Base-by-base conservation (phyloP, 2,113 vertebrate genomes). In the Tapirus terrestris region DNA sequence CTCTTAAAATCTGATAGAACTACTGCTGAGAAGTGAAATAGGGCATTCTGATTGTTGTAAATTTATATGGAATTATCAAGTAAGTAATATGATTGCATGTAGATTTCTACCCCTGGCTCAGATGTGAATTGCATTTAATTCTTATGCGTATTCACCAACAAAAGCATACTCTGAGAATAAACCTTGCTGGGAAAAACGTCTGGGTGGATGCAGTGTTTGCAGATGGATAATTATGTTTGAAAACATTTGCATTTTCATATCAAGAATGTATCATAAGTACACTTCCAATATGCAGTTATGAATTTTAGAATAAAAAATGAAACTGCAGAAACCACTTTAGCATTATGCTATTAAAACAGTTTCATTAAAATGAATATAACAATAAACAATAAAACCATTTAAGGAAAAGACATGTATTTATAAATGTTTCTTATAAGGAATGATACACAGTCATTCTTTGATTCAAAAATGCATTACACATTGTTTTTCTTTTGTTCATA, bases 311-410 rank as follows among this genome's bases (percentile, higher is more conserved):
- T 68, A 23, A 67, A 81, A 86, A 77, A 72, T 58, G 3, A 27
- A 79, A 76, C 20, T 70, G 3, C 20, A 45, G 21, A 31, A 94
- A 72, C 68, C 25, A 39, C 25, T 77, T 72, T 29, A 84, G 27
- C 8, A 65, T 67, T 88, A n/a, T 81, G 18, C 8, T 43, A 4
- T 75, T 87, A 61, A 70, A 82, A 61, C 6, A 56, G 1, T 56
- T 93, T 85, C 33, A 93, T 93, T 91, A 76, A 43, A 86, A 83
- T 39, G 14, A 88, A 25, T 83, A 21, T 63, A 96, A 56, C 5
- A 75, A 61, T 56, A 89, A 61, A 72, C 27, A 86, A 3, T 56
- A 76, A 63, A 86, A 70, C 29, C 5, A 79, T 29, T 86, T 91
- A 45, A 89, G n/a, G n/a, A 76, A 88, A 95, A 43, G 31, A 70